phyloP scores from a whole-genome alignment of 2,113 vertebrate species.

The Podocnemis expansa region DNA sequence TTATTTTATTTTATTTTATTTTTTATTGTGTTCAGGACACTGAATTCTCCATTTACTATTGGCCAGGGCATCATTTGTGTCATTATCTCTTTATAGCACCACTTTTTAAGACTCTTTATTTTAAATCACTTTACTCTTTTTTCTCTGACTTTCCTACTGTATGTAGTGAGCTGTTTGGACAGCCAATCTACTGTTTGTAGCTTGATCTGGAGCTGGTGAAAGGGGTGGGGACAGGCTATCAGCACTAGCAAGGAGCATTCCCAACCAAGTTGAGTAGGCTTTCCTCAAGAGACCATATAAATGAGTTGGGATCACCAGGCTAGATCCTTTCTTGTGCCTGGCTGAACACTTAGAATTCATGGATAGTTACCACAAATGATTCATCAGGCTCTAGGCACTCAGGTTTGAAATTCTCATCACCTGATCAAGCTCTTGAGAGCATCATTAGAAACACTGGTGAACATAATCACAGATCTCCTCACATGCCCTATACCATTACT shows the following conservation, averaged over 20 bases:
- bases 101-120: neutral
- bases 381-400: neutral
- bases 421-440: neutral
- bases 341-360: neutral
- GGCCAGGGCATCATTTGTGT: rapidly evolving
- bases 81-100: neutral
- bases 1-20: neutral
- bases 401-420: neutral
- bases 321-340: neutral
- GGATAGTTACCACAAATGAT: neutral
- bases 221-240: too few species aligned
- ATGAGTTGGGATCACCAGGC: neutral
- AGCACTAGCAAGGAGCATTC: neutral
- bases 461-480: neutral
- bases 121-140: neutral
- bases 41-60: neutral
- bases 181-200: neutral
- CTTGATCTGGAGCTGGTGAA: neutral
- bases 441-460: neutral
- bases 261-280: neutral
- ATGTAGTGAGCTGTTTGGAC: neutral
- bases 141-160: neutral
- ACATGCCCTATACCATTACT: too few species aligned
- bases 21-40: neutral
- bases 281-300: neutral